Evolutionary conservation across 1,140 invertebrate genomes (phyloP).

Genomic region (Danaus plexippus): DNA sequence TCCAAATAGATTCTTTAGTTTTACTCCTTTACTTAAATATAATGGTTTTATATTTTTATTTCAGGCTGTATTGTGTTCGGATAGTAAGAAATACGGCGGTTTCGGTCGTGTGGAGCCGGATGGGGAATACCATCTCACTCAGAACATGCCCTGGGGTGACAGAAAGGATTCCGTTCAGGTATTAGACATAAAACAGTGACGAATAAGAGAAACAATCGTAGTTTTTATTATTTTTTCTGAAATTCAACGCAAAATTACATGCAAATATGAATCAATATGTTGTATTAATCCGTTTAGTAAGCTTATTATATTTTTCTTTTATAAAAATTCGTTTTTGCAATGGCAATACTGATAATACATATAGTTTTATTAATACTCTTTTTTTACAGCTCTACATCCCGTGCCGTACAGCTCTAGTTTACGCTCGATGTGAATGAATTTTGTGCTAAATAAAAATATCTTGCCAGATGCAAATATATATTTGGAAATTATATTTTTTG

Average conservation of each 20-base stretch:
- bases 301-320: no score
- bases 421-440: slow-evolving; percentile 60
- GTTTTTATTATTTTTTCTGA: neutral
- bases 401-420: slow-evolving; percentile 77
- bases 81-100: slow-evolving; percentile 86
- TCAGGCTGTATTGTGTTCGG: slow-evolving; percentile 83
- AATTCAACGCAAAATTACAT: neutral
- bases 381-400: slow-evolving; percentile 84
- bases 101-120: slow-evolving; percentile 79
- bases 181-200: slow-evolving; percentile 6
- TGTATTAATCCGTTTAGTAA: no score
- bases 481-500: slow-evolving; percentile 1
- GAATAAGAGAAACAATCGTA: neutral
- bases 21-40: no score
- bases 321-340: neutral
- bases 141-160: slow-evolving; percentile 57
- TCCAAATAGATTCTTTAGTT: no score
- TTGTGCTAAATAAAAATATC: slow-evolving; percentile 1
- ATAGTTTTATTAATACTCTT: slow-evolving; percentile 44
- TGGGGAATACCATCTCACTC: slow-evolving; percentile 48
- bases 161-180: slow-evolving; percentile 67
- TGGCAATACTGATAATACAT: neutral
- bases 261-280: no score
- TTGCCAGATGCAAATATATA: neutral
- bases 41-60: slow-evolving; percentile 10